Evolutionary conservation across 1,140 invertebrate genomes (phyloP).

Genomic region (Dermatophagoides farinae): DNA sequence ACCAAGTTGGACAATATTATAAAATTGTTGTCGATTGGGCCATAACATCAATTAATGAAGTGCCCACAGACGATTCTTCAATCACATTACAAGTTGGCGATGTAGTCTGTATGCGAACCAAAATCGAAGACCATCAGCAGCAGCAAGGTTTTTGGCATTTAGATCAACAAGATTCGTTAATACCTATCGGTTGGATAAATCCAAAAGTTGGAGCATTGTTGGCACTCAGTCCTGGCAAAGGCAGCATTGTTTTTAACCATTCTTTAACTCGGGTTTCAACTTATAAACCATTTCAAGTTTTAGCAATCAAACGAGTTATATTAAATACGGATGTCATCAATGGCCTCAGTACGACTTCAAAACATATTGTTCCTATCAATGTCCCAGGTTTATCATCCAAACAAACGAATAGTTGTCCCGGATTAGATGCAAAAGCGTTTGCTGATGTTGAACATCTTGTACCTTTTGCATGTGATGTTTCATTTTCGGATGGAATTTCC

Average conservation of each 20-base stretch:
- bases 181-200: not conserved
- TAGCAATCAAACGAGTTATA: not conserved
- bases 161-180: too few species aligned
- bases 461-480: constrained; percentile 1
- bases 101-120: too few species aligned
- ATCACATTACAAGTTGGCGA: too few species aligned
- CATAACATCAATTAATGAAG: too few species aligned
- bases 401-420: not conserved
- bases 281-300: not conserved
- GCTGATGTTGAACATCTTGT: not conserved
- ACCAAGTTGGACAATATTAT: not conserved
- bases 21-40: not conserved
- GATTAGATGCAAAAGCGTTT: too few species aligned
- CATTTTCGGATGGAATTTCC: not conserved
- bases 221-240: not conserved
- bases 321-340: not conserved
- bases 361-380: not conserved
- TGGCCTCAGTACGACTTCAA: not conserved
- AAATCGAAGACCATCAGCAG: too few species aligned
- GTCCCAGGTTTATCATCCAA: not conserved
- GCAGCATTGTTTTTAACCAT: not conserved
- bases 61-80: too few species aligned
- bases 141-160: too few species aligned
- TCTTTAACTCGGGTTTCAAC: not conserved
- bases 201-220: not conserved